Percentiles rank a stretch among this genome's conserved stretches.
Conservation (phyloP, 2,888 invertebrate genomes). For the Rhamphomyia laevipes region DNA sequence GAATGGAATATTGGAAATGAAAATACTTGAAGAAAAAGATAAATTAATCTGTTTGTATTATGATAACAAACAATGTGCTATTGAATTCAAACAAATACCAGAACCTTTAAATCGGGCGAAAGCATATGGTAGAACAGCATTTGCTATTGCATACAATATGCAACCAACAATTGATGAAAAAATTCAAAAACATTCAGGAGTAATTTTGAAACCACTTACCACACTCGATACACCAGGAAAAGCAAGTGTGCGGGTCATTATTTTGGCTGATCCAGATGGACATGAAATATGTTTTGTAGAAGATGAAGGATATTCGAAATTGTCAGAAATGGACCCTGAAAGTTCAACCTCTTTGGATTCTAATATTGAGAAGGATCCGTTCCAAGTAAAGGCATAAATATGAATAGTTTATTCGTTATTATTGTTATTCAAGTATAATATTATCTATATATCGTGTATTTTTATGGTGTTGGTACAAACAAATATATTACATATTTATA, state of each 20-base stretch:
- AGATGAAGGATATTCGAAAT: conserved; percentile 81
- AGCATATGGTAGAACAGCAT: conserved; percentile 93
- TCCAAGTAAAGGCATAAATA: conserved; percentile 21
- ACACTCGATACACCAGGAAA: conserved; percentile 96
- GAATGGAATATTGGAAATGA: conserved; percentile 65
- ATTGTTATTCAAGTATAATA: background rate
- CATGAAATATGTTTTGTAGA: conserved; percentile 99
- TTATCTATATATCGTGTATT: no score
- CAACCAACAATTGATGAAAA: conserved; percentile 64
- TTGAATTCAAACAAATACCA: conserved; percentile 47
- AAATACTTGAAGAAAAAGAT: conserved; percentile 50
- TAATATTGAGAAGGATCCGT: conserved; percentile 48
- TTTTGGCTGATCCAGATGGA: conserved; percentile 90
- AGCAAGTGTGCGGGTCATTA: conserved; percentile 90
- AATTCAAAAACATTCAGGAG: conserved; percentile 57
- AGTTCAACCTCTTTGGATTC: conserved; percentile 68
- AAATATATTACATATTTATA: no score
- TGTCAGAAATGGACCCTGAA: conserved; percentile 76
- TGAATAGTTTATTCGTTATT: background rate
- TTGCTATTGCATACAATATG: conserved; percentile 68
- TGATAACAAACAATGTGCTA: conserved; percentile 56
- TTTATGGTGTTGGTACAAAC: no score
- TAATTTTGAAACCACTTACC: conserved; percentile 78
- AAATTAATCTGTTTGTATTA: conserved; percentile 58
- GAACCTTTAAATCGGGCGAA: conserved; percentile 64